These are phyloP conservation scores for Illadopsis cleaveri DNA, from an alignment of 2,113 vertebrate genomes.

Conservation along the genomic window DNA sequence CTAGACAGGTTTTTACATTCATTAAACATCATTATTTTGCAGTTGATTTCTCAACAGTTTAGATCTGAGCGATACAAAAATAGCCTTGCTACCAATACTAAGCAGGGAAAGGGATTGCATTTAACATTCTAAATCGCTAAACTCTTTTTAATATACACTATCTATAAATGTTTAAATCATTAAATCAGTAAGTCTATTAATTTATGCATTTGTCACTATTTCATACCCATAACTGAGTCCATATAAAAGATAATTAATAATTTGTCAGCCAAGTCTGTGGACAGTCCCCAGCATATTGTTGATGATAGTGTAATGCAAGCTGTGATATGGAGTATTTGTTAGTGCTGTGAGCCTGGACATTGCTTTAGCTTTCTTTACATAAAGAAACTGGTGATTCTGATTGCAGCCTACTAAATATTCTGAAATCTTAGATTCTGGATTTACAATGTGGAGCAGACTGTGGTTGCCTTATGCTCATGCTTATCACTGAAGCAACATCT, in stretches of 20 bases:
- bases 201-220: not conserved
- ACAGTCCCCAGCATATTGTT: not conserved
- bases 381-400: not conserved
- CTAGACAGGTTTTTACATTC: not conserved
- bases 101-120: not conserved
- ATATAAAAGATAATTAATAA: not conserved
- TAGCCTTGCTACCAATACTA: not conserved
- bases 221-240: not conserved
- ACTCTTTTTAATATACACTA: not conserved
- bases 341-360: not conserved
- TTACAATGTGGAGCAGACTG: not conserved
- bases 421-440: slow-evolving; percentile 56
- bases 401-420: slow-evolving; percentile 18
- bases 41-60: not conserved
- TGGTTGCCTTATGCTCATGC: slow-evolving; percentile 49
- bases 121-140: not conserved
- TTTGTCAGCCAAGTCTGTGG: not conserved
- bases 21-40: not conserved
- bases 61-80: not conserved
- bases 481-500: slow-evolving; percentile 69
- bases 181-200: not conserved
- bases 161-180: not conserved
- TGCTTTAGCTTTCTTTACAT: not conserved
- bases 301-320: slow-evolving; percentile 14
- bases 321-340: not conserved